Percentiles rank a stretch among this genome's conserved stretches.
These are phyloP conservation scores for Centruroides sculpturatus DNA, from an alignment of 1,140 invertebrate genomes.

Conservation along the genomic window DNA sequence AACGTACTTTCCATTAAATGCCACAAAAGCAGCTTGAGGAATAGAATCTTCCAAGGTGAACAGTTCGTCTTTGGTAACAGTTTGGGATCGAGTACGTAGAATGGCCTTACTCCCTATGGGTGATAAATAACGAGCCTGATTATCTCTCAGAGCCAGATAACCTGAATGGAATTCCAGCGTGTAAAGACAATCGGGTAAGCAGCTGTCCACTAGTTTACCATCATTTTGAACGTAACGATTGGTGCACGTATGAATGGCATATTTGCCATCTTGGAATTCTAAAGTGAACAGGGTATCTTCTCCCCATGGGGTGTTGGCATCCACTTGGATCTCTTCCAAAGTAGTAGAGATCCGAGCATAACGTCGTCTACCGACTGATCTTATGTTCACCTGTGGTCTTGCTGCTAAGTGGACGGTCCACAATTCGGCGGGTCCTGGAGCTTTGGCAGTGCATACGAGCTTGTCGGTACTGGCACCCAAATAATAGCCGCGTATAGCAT, in stretches of 20 bases:
- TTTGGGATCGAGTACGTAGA: slow-evolving; percentile 78
- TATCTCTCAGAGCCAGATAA: slow-evolving; percentile 56
- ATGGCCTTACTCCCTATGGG: slow-evolving; percentile 91
- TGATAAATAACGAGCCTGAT: slow-evolving; percentile 71
- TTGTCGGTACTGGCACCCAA: slow-evolving; percentile 81
- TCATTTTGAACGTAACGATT: slow-evolving; percentile 75
- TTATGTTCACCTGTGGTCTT: slow-evolving; percentile 67
- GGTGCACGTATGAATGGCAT: slow-evolving; percentile 93
- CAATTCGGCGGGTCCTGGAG: slow-evolving; percentile 48
- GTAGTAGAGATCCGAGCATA: slow-evolving; percentile 83
- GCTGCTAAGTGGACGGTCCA: slow-evolving; percentile 82
- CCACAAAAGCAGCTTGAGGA: slow-evolving; percentile 48
- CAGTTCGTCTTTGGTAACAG: slow-evolving; percentile 90
- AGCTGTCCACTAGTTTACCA: slow-evolving; percentile 8
- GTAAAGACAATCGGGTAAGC: slow-evolving; percentile 60
- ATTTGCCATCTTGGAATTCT: slow-evolving; percentile 83
- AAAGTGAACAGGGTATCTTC: slow-evolving; percentile 91
- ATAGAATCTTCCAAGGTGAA: slow-evolving; percentile 93
- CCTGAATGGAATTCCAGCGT: slow-evolving; percentile 89
- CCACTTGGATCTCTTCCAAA: slow-evolving; percentile 69
- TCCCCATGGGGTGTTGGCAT: slow-evolving; percentile 94
- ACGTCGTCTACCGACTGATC: slow-evolving; percentile 82
- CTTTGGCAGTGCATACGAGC: slow-evolving; percentile 81
- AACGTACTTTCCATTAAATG: slow-evolving; percentile 85
- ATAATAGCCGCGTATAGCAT: slow-evolving; percentile 78